Percentiles rank a stretch among this genome's conserved stretches.
Evolutionary conservation across 92 coral and sea anemone genomes (phyloP).

Genomic region (Bergia sp.): DNA sequence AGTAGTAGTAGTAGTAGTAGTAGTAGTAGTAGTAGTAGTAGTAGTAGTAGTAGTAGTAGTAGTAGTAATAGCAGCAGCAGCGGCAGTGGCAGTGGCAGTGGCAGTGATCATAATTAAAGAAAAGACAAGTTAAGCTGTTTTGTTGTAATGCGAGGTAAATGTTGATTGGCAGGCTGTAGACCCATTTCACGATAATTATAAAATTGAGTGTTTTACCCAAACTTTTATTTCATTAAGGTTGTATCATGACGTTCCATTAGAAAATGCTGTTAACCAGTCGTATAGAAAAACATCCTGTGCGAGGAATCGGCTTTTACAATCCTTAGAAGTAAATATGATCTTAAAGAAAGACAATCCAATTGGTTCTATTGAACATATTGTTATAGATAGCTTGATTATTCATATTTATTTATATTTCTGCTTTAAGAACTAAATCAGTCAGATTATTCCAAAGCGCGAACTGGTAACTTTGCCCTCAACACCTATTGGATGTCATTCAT

Average conservation of each 20-base stretch:
- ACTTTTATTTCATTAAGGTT: background rate
- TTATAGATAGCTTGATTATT: background rate
- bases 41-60: background rate
- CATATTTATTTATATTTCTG: background rate
- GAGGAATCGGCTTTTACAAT: background rate
- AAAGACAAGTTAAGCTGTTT: background rate
- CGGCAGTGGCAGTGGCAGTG: background rate
- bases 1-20: background rate
- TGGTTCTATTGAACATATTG: background rate
- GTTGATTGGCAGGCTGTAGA: background rate
- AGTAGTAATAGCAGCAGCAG: background rate
- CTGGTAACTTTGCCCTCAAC: background rate
- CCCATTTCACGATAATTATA: background rate
- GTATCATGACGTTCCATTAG: background rate
- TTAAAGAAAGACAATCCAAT: background rate
- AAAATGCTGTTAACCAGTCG: background rate
- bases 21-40: background rate
- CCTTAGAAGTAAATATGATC: background rate
- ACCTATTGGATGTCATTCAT: background rate
- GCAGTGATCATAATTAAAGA: background rate
- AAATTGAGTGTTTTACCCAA: background rate
- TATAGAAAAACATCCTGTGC: no score
- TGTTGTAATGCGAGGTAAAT: background rate
- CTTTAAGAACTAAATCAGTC: background rate
- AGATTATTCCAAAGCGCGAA: background rate